Evolutionary conservation across 2,888 invertebrate genomes (phyloP), one percentile per base, ranked within the genome.

Genomic region (Ochropleura plecta): DNA sequence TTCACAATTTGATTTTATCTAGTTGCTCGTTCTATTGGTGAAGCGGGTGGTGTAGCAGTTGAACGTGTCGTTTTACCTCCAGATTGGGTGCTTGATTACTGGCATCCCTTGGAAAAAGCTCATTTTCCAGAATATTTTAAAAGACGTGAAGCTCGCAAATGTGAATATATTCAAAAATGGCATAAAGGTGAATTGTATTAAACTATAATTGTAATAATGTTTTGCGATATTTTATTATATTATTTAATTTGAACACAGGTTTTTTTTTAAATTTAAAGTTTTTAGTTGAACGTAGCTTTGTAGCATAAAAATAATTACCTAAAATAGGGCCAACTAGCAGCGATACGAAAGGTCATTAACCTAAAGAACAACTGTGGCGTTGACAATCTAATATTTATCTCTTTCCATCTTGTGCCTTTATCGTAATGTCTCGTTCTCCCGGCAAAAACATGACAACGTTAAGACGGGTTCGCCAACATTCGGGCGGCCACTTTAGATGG

Each of bases 101-200:
- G 99, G 99, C 98, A 99, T 96, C 99, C 99, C 0, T 93, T 98
- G 51, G 99, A 99, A 93, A 99, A 99, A 92, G 99, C 99, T 0
- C 97, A 97, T 82, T 99, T 98, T 94, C 99, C 99, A 0, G 98
- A 98, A 90, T 99, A 99, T 91, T 99, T 99, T 95, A 97, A 98
- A 14, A 96, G 96, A 42, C 97, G 99, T 53, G 99, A 99, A 93
- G 95, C 97, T 88, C 97, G 99, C 71, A 99, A 99, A 93, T 97
- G 97, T 87, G 98, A 99, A 92, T 99, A 97, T 90, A 96, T 98
- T 14, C 97, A 98, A 88, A 97, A 97, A 92, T 99, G 98, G 98
- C 97, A 98, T 79, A 97, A 98, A 40, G 89, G 88, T 49, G 68
- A 79, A 71, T 64, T 92, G 57, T 83, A 84, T 62, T 83, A 70